Evolutionary conservation across 2,888 invertebrate species (phyloP).

Genomic region (Andrena camellia): DNA sequence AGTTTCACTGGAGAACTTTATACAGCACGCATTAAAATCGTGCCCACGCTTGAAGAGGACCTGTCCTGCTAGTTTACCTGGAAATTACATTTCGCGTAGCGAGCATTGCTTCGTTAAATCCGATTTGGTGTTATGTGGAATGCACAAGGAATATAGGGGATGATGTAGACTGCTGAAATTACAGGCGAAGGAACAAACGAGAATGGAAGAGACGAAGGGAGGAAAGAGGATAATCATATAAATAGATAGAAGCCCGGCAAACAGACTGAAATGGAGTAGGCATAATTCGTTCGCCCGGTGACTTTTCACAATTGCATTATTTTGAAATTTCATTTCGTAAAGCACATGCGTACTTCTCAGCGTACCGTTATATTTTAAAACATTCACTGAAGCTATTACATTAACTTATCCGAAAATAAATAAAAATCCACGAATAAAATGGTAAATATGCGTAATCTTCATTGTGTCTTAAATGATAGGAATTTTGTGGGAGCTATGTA

Average conservation of each 20-base stretch:
- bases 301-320: conserved; percentile 18
- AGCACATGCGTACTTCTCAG: too few relatives aligned
- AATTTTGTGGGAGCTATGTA: too few relatives aligned
- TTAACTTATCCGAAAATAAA: too few relatives aligned
- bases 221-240: conserved; percentile 36
- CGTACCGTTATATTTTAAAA: not conserved
- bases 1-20: conserved; percentile 8
- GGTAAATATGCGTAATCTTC: not conserved
- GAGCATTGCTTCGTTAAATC: conserved; percentile 49
- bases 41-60: not conserved
- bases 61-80: conserved; percentile 27
- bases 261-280: conserved; percentile 2
- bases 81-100: conserved; percentile 47
- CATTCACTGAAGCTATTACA: not conserved
- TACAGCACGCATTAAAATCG: conserved; percentile 28
- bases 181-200: conserved; percentile 19
- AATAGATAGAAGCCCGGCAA: conserved; percentile 26
- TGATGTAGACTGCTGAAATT: conserved; percentile 28
- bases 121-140: conserved; percentile 45
- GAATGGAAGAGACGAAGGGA: conserved; percentile 6
- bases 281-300: conserved; percentile 16
- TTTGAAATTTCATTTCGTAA: not conserved
- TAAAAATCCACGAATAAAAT: not conserved
- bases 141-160: conserved; percentile 19
- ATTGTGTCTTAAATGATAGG: not conserved